These are phyloP conservation scores for Capromys pilorides DNA, from an alignment of 2,797 vertebrate species.

Conservation along the genomic window DNA sequence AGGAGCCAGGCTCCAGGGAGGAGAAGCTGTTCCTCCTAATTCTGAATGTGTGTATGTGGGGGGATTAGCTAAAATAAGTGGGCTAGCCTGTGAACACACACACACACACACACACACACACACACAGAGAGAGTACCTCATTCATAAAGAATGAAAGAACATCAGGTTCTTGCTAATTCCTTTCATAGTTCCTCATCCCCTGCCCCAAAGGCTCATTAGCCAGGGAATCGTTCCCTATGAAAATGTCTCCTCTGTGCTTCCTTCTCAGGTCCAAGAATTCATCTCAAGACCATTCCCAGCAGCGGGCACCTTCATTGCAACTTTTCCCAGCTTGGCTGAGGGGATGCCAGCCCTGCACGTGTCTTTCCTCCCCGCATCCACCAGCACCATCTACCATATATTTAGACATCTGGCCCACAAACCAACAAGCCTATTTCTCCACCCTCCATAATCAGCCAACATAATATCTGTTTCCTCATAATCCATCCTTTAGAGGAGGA, in stretches of 20 bases:
- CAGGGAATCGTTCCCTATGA: constrained; percentile 80
- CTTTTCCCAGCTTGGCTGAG: constrained; percentile 73
- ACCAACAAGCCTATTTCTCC: constrained; percentile 22
- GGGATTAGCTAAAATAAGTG: background rate
- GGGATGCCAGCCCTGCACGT: constrained; percentile 62
- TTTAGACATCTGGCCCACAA: constrained; percentile 83
- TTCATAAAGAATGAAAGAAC: constrained; percentile 76
- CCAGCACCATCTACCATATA: constrained; percentile 77
- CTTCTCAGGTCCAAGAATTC: constrained; percentile 74
- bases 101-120: background rate
- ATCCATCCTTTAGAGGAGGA: constrained; percentile 52
- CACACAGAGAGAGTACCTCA: background rate
- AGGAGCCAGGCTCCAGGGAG: background rate
- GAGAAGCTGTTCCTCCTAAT: background rate
- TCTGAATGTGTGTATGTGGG: background rate
- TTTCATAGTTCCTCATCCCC: constrained; percentile 82
- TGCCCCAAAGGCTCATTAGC: constrained; percentile 86
- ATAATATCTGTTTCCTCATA: constrained; percentile 57
- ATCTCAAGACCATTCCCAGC: constrained; percentile 71
- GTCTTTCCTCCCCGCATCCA: constrained; percentile 72
- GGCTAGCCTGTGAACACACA: background rate
- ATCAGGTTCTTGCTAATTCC: constrained; percentile 81
- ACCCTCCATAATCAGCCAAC: constrained; percentile 29
- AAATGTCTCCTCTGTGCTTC: constrained; percentile 77
- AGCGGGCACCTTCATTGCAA: constrained; percentile 78